phyloP scores from a whole-genome alignment of 2,797 vertebrate genomes.

The Falco berigora region DNA sequence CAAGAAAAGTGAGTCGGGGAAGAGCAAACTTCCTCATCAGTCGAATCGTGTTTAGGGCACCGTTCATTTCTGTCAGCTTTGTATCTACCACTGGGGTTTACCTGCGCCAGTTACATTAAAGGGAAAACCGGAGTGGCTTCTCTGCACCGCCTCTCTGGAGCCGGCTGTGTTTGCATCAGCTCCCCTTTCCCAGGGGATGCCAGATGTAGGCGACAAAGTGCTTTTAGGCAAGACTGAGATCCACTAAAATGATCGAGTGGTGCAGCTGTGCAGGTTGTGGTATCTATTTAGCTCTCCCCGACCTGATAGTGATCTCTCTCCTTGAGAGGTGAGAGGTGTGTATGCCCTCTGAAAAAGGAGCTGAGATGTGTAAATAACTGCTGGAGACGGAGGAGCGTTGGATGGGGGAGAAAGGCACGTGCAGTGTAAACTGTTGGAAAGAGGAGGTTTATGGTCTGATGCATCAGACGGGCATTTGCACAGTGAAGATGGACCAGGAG shows the following conservation, averaged over 20 bases:
- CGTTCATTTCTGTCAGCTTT: background rate
- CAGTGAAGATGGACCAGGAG: background rate
- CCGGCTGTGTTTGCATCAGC: background rate
- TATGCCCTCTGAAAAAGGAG: background rate
- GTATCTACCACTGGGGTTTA: background rate
- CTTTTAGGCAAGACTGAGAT: background rate
- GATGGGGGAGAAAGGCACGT: background rate
- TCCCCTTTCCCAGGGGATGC: background rate
- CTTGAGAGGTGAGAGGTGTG: background rate
- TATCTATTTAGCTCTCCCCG: background rate
- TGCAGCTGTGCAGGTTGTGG: background rate
- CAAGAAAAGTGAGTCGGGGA: background rate
- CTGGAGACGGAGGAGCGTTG: background rate
- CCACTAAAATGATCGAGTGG: background rate
- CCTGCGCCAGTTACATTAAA: background rate
- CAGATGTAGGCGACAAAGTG: background rate
- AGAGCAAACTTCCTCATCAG: background rate
- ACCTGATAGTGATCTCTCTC: background rate
- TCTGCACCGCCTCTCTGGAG: background rate
- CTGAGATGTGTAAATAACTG: background rate
- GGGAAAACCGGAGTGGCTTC: fast-evolving
- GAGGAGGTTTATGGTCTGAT: background rate
- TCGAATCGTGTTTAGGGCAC: background rate
- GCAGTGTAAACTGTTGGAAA: background rate
- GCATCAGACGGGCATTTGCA: too few relatives aligned